Evolutionary conservation across 1,140 invertebrate genomes (phyloP).

Genomic region (Drosophila novamexicana): DNA sequence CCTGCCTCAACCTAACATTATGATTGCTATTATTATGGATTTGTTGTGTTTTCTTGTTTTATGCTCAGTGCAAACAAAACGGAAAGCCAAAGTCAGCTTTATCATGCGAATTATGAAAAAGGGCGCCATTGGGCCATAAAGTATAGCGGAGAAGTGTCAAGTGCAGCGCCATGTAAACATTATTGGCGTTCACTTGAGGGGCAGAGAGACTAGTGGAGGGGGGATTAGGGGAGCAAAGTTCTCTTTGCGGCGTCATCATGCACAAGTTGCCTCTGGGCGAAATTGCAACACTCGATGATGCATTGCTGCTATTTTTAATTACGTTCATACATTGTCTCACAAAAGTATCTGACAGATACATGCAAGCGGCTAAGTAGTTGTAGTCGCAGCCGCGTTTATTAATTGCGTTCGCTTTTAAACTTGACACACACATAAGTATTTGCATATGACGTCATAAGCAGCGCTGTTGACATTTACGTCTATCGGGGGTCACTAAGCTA

Average conservation of each 20-base stretch:
- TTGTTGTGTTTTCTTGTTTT: background rate
- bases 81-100: conserved; percentile 42
- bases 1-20: conserved; percentile 52
- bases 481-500: conserved; percentile 72
- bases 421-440: conserved; percentile 55
- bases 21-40: conserved; percentile 56
- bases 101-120: conserved; percentile 61
- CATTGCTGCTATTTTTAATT: conserved; percentile 81
- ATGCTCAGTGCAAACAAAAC: conserved; percentile 50
- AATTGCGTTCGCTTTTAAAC: conserved; percentile 58
- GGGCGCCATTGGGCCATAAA: conserved; percentile 69
- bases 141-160: conserved; percentile 74
- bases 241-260: conserved; percentile 62
- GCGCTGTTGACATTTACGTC: conserved; percentile 71
- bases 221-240: conserved; percentile 13
- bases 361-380: conserved; percentile 6
- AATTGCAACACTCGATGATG: conserved; percentile 67
- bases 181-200: conserved; percentile 28
- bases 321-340: conserved; percentile 49
- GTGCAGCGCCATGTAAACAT: conserved; percentile 56
- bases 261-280: conserved; percentile 23
- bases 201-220: background rate
- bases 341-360: conserved; percentile 56
- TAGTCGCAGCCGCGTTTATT: conserved; percentile 28
- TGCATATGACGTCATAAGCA: conserved; percentile 73